Evolutionary conservation across 2,888 invertebrate genomes (phyloP), one percentile per base, ranked within the genome.

Genomic region (Pyrrhosoma nymphula): DNA sequence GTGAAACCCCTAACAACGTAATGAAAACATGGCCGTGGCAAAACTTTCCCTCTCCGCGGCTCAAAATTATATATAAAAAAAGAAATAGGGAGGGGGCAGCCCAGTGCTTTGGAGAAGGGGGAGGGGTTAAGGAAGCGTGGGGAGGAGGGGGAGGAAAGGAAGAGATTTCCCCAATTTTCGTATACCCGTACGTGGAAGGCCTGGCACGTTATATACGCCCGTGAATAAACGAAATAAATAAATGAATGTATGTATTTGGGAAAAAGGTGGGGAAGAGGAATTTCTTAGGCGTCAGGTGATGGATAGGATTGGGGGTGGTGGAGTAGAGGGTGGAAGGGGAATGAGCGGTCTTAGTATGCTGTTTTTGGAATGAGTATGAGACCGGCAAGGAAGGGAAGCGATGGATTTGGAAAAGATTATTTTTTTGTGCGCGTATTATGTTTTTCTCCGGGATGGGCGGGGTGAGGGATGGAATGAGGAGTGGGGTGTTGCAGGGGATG

Each of bases 1-100:
- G 69, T 69, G 69, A 69, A 69, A 69, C 69, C 69, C 60, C n/a
- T 69, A 69, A n/a, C 69, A 69, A 23, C 69, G 69, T 69, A 69
- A 69, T 69, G 69, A 69, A 69, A 69, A 69, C 69, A 69, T 3
- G n/a, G 69, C n/a, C 4, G 12, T 60, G 16, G 60, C 69, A 12
- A 82, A 82, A 82, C 14, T 82, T 82, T 82, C 82, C 35, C 35
- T 82, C 82, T 35, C 14, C 35, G 6, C 3, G 82, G 26, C n/a
- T 69, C 69, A n/a, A 69, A 69, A 69, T 69, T 69, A 69, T 69
- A n/a, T 69, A 69, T 12, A 69, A 69, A 69, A 69, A 0, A 23
- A n/a, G n/a, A 26, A 69, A 8, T 4, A 60, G 18, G 2, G 60
- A 60, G 60, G 60, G 60, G 60, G 60, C 3, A 60, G 20, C 60